Percentiles rank a stretch among this genome's conserved stretches.
These are phyloP conservation scores for Unio pictorum DNA, from an alignment of 2,888 invertebrate genomes.

Conservation along the genomic window DNA sequence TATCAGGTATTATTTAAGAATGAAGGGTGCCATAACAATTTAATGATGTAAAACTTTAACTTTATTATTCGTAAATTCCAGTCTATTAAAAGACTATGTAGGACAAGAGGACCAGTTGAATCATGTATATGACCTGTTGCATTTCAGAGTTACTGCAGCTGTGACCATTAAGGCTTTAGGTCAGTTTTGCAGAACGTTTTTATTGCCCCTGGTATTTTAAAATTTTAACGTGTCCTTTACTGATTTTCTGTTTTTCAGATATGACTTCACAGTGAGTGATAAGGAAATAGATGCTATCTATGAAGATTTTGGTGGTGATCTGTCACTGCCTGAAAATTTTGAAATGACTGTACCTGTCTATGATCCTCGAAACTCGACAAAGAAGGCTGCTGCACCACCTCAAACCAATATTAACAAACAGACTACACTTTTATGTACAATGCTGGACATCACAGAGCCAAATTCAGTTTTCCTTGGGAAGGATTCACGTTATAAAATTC, in stretches of 20 bases:
- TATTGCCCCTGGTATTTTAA: background rate
- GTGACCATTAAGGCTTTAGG: background rate
- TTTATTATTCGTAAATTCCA: too few species aligned
- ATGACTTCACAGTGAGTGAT: constrained; percentile 81
- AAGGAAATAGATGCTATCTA: constrained; percentile 81
- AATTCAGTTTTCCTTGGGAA: constrained; percentile 63
- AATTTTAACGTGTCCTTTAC: background rate
- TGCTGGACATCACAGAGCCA: constrained; percentile 85
- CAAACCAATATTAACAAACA: constrained; percentile 72
- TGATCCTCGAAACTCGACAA: constrained; percentile 33
- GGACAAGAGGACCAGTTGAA: too few species aligned
- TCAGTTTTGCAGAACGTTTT: background rate
- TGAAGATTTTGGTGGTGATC: constrained; percentile 78
- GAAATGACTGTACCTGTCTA: constrained; percentile 81
- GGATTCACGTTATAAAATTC: constrained; percentile 35
- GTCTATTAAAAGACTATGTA: too few species aligned
- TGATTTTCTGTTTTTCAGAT: constrained; percentile 74
- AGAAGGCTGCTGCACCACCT: constrained; percentile 23
- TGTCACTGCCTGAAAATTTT: constrained; percentile 86
- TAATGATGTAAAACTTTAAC: too few species aligned
- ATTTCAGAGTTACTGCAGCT: background rate
- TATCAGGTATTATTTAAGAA: too few species aligned
- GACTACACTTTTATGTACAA: constrained; percentile 73
- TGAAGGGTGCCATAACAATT: too few species aligned
- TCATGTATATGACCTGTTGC: too few species aligned